phyloP scores from a whole-genome alignment of 2,888 invertebrate species.

The Drosophila flavopinicola region DNA sequence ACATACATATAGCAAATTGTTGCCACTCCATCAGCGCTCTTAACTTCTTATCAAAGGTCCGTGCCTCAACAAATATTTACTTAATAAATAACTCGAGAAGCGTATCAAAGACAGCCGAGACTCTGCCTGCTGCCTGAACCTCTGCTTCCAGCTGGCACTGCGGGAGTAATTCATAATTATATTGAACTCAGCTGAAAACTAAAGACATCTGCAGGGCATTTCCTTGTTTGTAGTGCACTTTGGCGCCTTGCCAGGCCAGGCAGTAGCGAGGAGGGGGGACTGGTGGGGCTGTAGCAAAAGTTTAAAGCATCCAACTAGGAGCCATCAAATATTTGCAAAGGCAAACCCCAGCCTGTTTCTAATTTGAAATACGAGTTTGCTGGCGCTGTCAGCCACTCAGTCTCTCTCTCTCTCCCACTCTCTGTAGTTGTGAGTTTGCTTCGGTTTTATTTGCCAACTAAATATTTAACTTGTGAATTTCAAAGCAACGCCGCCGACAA shows the following conservation, averaged over 20 bases:
- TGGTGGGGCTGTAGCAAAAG: conserved; percentile 10
- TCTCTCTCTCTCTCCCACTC: too few relatives aligned
- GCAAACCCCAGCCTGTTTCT: conserved; percentile 29
- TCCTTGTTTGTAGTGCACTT: conserved; percentile 40
- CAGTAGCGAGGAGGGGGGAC: neutral
- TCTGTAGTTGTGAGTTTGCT: conserved; percentile 1
- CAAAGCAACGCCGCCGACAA: conserved; percentile 57
- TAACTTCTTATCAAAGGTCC: conserved; percentile 25
- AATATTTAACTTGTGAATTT: conserved; percentile 70
- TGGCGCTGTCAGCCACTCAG: neutral
- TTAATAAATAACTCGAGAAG: conserved; percentile 28
- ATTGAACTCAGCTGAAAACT: conserved; percentile 37
- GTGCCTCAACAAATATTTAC: conserved; percentile 29
- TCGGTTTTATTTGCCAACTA: conserved; percentile 52
- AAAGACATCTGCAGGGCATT: conserved; percentile 43
- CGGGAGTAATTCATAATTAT: conserved; percentile 42
- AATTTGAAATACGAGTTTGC: conserved; percentile 29
- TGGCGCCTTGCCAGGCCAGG: conserved; percentile 34
- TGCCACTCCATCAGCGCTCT: neutral
- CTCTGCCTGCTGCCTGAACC: too few relatives aligned
- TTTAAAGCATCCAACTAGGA: conserved; percentile 40
- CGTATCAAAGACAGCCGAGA: conserved; percentile 12
- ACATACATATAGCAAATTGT: neutral
- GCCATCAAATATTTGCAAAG: conserved; percentile 39
- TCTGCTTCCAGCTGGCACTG: neutral